A percentile compares a stretch with the other conserved stretches of the same genome.
Evolutionary conservation across 2,888 invertebrate genomes (phyloP).

Genomic region (Cloeon dipterum): DNA sequence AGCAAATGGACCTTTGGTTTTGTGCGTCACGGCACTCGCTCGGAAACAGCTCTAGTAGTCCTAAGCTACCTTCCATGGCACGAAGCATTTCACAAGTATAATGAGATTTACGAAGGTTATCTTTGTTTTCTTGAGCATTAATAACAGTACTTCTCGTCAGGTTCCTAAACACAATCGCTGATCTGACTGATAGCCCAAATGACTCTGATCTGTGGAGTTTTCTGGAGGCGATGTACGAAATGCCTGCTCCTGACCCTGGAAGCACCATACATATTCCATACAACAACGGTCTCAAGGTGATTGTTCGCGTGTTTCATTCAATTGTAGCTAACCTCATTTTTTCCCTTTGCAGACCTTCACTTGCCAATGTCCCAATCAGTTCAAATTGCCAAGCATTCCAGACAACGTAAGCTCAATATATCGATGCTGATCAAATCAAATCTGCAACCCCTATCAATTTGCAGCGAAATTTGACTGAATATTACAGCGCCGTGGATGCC

Average conservation of each 20-base stretch:
- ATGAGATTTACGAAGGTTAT: no score
- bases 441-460: background rate
- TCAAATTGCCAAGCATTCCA: conserved; percentile 78
- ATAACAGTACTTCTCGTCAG: conserved; percentile 19
- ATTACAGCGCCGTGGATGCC: conserved; percentile 89
- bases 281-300: conserved; percentile 30
- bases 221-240: conserved; percentile 39
- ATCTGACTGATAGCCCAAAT: conserved; percentile 40
- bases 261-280: conserved; percentile 35
- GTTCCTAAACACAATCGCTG: conserved; percentile 60
- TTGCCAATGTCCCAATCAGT: conserved; percentile 53
- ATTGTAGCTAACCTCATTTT: no score
- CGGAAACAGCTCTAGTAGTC: conserved; percentile 61
- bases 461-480: conserved; percentile 88
- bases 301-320: conserved; percentile 6
- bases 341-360: conserved; percentile 49
- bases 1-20: conserved; percentile 96
- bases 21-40: conserved; percentile 82
- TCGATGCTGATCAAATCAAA: no score
- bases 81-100: conserved; percentile 79
- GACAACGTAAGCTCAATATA: conserved; percentile 70
- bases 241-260: conserved; percentile 43
- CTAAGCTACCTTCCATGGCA: conserved; percentile 90
- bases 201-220: conserved; percentile 31
- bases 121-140: no score